Evolutionary conservation across 2,797 vertebrate species (phyloP).

Genomic region (Trachurus trachurus): DNA sequence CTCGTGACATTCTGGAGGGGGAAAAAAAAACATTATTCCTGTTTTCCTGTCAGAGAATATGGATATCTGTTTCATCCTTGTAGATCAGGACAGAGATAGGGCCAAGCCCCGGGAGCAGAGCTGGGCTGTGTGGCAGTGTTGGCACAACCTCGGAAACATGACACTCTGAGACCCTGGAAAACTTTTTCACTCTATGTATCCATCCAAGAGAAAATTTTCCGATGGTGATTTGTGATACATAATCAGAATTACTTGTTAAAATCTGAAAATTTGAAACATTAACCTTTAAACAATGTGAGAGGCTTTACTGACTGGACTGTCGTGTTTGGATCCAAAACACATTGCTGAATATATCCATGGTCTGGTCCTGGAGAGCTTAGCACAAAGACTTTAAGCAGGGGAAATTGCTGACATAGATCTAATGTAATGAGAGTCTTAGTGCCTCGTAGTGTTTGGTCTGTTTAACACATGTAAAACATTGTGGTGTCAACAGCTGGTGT

Average conservation of each 20-base stretch:
- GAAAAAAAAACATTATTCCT: background rate
- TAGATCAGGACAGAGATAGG: background rate
- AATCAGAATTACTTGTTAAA: background rate
- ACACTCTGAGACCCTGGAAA: background rate
- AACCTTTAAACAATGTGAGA: background rate
- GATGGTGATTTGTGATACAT: background rate
- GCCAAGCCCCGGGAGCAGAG: background rate
- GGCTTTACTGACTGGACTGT: background rate
- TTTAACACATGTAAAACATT: background rate
- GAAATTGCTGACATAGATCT: background rate
- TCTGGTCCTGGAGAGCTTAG: background rate
- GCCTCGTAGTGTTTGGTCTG: background rate
- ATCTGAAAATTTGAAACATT: background rate
- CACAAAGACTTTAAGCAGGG: background rate
- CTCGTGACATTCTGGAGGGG: background rate
- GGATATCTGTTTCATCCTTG: conserved; percentile 1
- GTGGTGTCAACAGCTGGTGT: background rate
- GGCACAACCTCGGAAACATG: background rate
- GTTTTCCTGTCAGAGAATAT: background rate
- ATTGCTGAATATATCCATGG: background rate
- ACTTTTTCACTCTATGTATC: background rate
- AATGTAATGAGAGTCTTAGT: background rate
- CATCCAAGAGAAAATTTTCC: background rate
- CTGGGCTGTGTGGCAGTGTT: conserved; percentile 1
- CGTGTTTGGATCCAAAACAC: background rate